Evolutionary conservation across 2,797 vertebrate genomes (phyloP), one percentile per base, ranked within the genome.

Genomic region (Ctenopoma kingsleyae): DNA sequence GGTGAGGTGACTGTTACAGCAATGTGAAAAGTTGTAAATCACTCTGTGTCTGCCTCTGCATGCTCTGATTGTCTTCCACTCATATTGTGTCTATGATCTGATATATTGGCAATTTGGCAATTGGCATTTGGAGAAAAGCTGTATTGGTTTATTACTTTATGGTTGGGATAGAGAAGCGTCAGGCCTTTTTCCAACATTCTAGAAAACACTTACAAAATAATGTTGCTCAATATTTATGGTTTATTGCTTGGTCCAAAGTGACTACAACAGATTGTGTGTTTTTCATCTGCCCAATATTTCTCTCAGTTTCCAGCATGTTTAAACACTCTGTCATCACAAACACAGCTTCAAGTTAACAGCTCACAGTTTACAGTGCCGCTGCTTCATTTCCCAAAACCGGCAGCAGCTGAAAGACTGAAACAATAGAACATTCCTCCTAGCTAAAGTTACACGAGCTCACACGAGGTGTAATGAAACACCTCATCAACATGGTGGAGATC

Each of bases 381-480:
- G 56, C 53, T 63, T 74, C 25, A 51, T 54, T 64, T 15, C 43
- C 36, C 41, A 23, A 58, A 73, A 75, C 63, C 76, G 63, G 60
- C 27, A 46, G 49, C 66, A 48, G 71, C 55, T 52, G 8, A 68
- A 36, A 68, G 74, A 75, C 76, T 64, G 79, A 63, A 69, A 78
- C 59, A 69, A 40, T 25, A 25, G 3, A 70, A 60, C 0, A 0
- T 44, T 56, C 79, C 74, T 55, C 35, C 43, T 46, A 59, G 67
- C 57, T 80, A 71, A 77, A 76, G 72, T 78, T 59, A 71, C 67
- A 65, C 47, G 51, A 63, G 30, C 51, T 67, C 56, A 62, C 58
- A 10, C 43, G 64, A 85, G 62, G 63, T 71, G 76, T 66, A 82
- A 84, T 72, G 61, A 78, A 84, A 84, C 83, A 74, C 81, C 78